Evolutionary conservation across 2,888 invertebrate species (phyloP).

Genomic region (Calephelis perditalis): DNA sequence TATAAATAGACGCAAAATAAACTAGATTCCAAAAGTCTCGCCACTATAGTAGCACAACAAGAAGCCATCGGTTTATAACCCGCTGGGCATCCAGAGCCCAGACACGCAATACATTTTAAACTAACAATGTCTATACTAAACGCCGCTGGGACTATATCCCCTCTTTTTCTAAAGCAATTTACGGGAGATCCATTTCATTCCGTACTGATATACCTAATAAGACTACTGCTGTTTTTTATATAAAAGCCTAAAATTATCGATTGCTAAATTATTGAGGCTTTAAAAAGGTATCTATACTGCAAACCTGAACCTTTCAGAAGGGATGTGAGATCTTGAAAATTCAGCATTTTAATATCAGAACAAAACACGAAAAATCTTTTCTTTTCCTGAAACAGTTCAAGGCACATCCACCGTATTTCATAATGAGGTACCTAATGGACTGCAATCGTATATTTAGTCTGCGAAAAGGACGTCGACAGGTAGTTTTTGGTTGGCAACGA

Average conservation of each 20-base stretch:
- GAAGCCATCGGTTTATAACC: constrained; percentile 24
- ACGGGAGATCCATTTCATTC: constrained; percentile 23
- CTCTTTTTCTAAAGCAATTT: constrained; percentile 4
- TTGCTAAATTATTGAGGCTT: not conserved
- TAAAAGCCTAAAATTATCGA: constrained; percentile 2
- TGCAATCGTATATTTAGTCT: too few species aligned
- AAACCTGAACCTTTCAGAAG: too few species aligned
- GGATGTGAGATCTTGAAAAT: too few species aligned
- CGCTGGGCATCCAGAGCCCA: constrained; percentile 29
- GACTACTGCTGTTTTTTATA: constrained; percentile 1
- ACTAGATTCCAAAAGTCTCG: not conserved
- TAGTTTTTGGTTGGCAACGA: too few species aligned
- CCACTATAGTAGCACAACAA: not conserved
- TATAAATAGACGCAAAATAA: not conserved
- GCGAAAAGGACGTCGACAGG: too few species aligned
- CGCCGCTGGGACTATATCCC: constrained; percentile 14
- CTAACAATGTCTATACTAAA: constrained; percentile 29
- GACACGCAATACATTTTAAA: constrained; percentile 47
- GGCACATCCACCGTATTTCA: too few species aligned
- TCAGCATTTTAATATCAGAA: too few species aligned
- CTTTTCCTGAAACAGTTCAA: too few species aligned
- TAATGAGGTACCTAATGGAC: too few species aligned
- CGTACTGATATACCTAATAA: constrained; percentile 10
- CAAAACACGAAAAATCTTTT: too few species aligned
- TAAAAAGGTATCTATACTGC: too few species aligned